Conservation (phyloP, 2,888 invertebrate genomes). For the Drosophila acutilabella region DNA sequence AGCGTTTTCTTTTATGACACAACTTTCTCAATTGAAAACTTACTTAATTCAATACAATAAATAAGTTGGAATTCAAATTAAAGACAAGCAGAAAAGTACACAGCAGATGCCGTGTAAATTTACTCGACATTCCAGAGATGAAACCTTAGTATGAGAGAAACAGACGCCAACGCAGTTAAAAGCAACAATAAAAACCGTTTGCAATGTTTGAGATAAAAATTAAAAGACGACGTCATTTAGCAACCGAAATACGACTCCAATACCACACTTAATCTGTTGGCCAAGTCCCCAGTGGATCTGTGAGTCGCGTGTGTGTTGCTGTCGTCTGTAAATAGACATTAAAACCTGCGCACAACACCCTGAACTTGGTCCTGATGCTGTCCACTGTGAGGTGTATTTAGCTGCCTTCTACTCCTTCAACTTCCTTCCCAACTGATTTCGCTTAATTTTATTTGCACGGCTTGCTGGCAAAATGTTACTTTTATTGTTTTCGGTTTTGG, state of each 20-base stretch:
- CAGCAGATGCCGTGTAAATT: conserved; percentile 69
- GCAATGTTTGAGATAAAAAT: conserved; percentile 83
- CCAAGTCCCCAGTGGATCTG: conserved; percentile 46
- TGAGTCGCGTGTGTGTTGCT: conserved; percentile 45
- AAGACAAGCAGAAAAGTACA: conserved; percentile 32
- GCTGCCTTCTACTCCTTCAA: background rate
- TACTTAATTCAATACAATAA: conserved; percentile 49
- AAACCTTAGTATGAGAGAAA: conserved; percentile 51
- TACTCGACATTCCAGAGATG: conserved; percentile 56
- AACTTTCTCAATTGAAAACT: conserved; percentile 20
- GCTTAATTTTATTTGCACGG: conserved; percentile 78
- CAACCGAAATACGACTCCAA: conserved; percentile 54
- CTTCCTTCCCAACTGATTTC: conserved; percentile 59
- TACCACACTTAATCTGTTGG: background rate
- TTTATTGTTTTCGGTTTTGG: conserved; percentile 79
- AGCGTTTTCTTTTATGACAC: conserved; percentile 10
- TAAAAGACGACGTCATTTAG: conserved; percentile 83
- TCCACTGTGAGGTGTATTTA: conserved; percentile 48
- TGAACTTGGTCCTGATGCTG: conserved; percentile 31
- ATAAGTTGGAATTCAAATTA: conserved; percentile 74
- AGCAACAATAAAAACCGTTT: conserved; percentile 78
- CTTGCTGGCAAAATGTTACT: conserved; percentile 69
- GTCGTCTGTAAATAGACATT: conserved; percentile 80
- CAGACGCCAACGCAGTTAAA: conserved; percentile 78
- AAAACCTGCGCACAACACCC: conserved; percentile 53